Evolutionary conservation across 1,140 invertebrate genomes (phyloP), one percentile per base, ranked within the genome.

Genomic region (Trachymyrmex septentrionalis): DNA sequence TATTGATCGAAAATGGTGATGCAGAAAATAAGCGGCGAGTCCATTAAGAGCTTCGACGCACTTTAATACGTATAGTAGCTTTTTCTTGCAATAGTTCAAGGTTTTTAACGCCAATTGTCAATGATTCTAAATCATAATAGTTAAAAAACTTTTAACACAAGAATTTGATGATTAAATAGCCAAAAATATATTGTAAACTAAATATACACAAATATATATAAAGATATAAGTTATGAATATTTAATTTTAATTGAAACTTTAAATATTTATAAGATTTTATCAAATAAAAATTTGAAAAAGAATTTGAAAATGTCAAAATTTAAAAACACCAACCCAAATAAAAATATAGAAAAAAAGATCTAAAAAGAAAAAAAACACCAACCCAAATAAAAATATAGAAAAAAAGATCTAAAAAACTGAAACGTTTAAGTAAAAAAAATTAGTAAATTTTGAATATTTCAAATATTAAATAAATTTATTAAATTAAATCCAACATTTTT

Each of bases 1-100:
- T 75, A 61, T 61, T 27, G 69, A 72, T 82, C 24, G 67, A 30
- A 73, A 61, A 82, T 82, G 30, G 57, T 44, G 38, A 48, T 44
- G 66, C 34, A 27, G 78, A 71, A 82, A 82, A 82, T 48, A 57
- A 61, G 38, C 44, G 63, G 53, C 53, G 53, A 82, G 66, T 81
- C 64, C 64, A 71, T 81, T 81, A 81, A 24, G 2, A 67, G 77
- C 77, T 34, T 24, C 10, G 19, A 69, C 2, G 77, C 48, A 38
- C 19, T 50, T 81, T 71, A 50, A 21, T 16, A 38, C 34, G 27
- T 44, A 10, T 16, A 55, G 2, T 57, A 30, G 64, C 64, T 81
- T 71, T 81, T 14, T 69, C 64, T 38, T 5, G n/a, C 24, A 55
- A 71, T 57, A 81, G 30, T 57, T 81, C 77, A 81, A 81, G 48